Conservation (phyloP, 2,888 invertebrate genomes). For the Periphyllus acericola region DNA sequence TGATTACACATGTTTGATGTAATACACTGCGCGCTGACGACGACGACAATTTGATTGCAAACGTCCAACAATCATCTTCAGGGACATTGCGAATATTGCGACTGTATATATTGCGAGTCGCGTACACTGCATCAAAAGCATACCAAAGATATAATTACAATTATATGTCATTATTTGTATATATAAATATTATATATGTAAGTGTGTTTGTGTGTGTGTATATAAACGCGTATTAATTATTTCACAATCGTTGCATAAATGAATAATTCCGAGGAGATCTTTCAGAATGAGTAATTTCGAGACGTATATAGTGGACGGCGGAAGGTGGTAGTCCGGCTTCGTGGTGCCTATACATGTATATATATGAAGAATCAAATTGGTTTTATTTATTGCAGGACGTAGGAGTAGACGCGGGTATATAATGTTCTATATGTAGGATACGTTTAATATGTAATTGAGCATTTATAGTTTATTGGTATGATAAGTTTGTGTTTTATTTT, state of each 20-base stretch:
- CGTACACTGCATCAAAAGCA: not conserved
- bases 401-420: not conserved
- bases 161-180: slow-evolving; percentile 1
- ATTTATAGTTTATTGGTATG: too few species aligned
- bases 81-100: not conserved
- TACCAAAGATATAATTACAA: slow-evolving; percentile 10
- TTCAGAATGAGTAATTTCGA: slow-evolving; percentile 1
- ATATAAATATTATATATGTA: not conserved
- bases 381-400: not conserved
- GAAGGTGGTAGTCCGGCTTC: not conserved
- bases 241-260: not conserved
- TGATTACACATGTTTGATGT: too few species aligned
- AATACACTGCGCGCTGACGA: not conserved
- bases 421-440: not conserved
- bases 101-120: not conserved
- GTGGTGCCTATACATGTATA: not conserved
- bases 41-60: not conserved
- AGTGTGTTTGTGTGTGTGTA: too few species aligned
- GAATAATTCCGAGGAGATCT: slow-evolving; percentile 13
- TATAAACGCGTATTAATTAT: not conserved
- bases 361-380: not conserved
- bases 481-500: too few species aligned
- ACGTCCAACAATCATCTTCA: not conserved
- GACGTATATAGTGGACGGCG: not conserved
- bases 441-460: not conserved